Evolutionary conservation across 1,140 invertebrate species (phyloP).

Genomic region (Leptinotarsa undecemlineata): DNA sequence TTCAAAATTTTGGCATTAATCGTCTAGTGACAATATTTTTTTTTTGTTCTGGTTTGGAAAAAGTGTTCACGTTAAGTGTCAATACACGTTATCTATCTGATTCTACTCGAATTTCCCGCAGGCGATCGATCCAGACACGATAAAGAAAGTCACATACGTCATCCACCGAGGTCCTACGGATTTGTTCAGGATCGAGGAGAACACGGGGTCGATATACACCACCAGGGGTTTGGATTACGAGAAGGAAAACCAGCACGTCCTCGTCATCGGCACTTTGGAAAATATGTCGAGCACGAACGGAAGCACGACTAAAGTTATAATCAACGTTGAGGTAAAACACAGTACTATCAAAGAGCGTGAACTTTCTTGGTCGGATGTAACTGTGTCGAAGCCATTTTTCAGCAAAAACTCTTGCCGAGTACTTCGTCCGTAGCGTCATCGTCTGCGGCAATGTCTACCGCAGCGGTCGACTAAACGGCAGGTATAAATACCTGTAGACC

Average conservation of each 20-base stretch:
- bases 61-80: too few species aligned
- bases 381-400: too few species aligned
- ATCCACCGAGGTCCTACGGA: constrained; percentile 80
- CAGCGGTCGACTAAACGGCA: too few species aligned
- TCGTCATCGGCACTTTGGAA: constrained; percentile 81
- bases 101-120: constrained; percentile 41
- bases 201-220: constrained; percentile 77
- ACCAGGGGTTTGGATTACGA: constrained; percentile 79
- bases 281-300: constrained; percentile 71
- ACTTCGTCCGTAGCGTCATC: too few species aligned
- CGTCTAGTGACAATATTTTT: too few species aligned
- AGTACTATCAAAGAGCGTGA: too few species aligned
- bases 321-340: constrained; percentile 71
- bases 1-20: too few species aligned
- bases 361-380: too few species aligned
- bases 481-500: too few species aligned
- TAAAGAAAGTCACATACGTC: constrained; percentile 80
- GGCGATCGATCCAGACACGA: constrained; percentile 79
- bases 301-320: constrained; percentile 74
- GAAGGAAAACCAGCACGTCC: constrained; percentile 69
- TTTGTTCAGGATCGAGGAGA: constrained; percentile 80
- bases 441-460: too few species aligned
- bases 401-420: too few species aligned
- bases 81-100: neutral
- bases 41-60: too few species aligned